These are phyloP conservation scores for Artibeus lituratus DNA, from an alignment of 2,797 vertebrate species.

Conservation along the genomic window DNA sequence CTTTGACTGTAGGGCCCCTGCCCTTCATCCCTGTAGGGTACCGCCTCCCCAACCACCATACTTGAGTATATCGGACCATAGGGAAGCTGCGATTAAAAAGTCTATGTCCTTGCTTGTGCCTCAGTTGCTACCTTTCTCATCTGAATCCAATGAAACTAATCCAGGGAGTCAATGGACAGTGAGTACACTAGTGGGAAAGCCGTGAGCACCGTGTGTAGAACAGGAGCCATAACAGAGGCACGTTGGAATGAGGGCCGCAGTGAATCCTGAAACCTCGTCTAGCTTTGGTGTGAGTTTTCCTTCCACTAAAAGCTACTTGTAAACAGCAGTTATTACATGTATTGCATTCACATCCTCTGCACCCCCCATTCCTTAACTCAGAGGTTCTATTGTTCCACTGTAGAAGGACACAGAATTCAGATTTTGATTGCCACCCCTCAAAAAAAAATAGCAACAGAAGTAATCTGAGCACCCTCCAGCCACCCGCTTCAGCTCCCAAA, in stretches of 20 bases:
- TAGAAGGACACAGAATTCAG: not conserved
- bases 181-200: not conserved
- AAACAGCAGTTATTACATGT: not conserved
- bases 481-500: slow-evolving; percentile 23
- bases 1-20: not conserved
- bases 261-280: not conserved
- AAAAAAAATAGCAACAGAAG: not conserved
- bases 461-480: not conserved
- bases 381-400: not conserved
- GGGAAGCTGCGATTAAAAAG: not conserved
- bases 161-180: not conserved
- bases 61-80: not conserved
- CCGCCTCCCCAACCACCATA: not conserved
- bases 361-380: not conserved
- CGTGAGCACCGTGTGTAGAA: not conserved
- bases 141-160: not conserved
- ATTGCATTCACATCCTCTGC: not conserved
- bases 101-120: not conserved
- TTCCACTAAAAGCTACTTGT: not conserved
- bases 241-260: not conserved
- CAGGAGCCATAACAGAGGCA: not conserved
- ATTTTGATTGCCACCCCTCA: not conserved
- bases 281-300: not conserved
- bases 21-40: not conserved
- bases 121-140: not conserved